These are phyloP conservation scores for Phocoena phocoena DNA, from an alignment of 2,113 vertebrate species.

Conservation along the genomic window DNA sequence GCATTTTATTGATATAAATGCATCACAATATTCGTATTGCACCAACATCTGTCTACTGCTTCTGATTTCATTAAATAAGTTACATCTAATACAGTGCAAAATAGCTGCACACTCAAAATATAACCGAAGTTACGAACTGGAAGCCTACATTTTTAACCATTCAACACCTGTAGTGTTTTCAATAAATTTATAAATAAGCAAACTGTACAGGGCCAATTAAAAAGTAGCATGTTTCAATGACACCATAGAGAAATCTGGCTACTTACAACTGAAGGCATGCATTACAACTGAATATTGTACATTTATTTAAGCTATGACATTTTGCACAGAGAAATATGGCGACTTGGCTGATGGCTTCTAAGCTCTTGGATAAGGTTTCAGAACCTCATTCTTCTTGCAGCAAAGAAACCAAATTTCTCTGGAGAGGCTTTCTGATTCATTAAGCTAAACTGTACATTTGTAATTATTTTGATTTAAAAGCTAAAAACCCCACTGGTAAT, in stretches of 20 bases:
- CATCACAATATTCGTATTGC: slow-evolving; percentile 88
- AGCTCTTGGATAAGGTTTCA: slow-evolving; percentile 80
- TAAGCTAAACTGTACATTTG: slow-evolving; percentile 85
- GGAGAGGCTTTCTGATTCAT: slow-evolving; percentile 74
- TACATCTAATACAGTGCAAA: slow-evolving; percentile 90
- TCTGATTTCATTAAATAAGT: slow-evolving; percentile 89
- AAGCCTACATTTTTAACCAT: slow-evolving; percentile 87
- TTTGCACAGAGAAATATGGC: slow-evolving; percentile 85
- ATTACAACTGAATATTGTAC: slow-evolving; percentile 85
- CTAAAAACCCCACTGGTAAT: slow-evolving; percentile 82
- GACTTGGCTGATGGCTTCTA: slow-evolving; percentile 82
- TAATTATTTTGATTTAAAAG: slow-evolving; percentile 81
- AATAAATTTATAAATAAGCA: slow-evolving; percentile 88
- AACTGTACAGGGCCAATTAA: slow-evolving; percentile 92
- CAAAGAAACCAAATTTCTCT: slow-evolving; percentile 84
- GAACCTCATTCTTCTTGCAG: slow-evolving; percentile 85
- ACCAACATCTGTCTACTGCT: slow-evolving; percentile 87
- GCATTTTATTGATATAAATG: slow-evolving; percentile 78
- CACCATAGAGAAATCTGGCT: slow-evolving; percentile 87
- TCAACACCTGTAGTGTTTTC: slow-evolving; percentile 86
- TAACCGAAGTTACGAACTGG: slow-evolving; percentile 83
- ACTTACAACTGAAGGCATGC: slow-evolving; percentile 92
- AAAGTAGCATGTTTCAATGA: slow-evolving; percentile 87
- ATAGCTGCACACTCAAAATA: slow-evolving; percentile 87
- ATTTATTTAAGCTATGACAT: slow-evolving; percentile 86